Conservation (phyloP, 2,113 vertebrate species). For the Abramis brama region DNA sequence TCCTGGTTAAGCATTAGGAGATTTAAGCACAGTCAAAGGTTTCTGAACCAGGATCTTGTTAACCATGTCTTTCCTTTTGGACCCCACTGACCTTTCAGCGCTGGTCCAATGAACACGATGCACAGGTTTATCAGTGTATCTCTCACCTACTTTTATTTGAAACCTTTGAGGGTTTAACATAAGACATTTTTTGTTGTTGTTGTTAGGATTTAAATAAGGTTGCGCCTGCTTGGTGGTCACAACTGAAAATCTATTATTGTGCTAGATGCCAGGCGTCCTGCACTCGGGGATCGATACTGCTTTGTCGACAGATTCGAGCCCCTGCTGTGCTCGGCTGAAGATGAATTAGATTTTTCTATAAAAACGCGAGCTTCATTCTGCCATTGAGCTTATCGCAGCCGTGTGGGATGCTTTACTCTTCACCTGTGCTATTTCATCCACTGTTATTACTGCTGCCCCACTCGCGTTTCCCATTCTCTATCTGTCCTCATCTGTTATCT, state of each 20-base stretch:
- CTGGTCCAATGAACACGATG: background rate
- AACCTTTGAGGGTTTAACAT: constrained; percentile 20
- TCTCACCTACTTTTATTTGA: constrained; percentile 20
- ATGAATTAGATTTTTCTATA: constrained; percentile 50
- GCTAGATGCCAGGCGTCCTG: constrained; percentile 22
- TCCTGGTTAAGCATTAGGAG: constrained; percentile 25
- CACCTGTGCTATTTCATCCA: constrained; percentile 37
- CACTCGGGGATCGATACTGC: constrained; percentile 51
- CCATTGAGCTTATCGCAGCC: constrained; percentile 11
- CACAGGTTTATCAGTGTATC: background rate
- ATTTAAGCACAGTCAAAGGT: background rate
- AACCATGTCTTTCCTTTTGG: constrained; percentile 8
- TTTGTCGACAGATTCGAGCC: constrained; percentile 51
- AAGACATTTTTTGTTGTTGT: background rate
- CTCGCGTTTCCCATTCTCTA: background rate
- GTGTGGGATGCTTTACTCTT: constrained; percentile 4
- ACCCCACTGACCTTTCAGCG: background rate
- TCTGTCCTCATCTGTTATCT: constrained; percentile 19
- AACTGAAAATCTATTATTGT: constrained; percentile 49
- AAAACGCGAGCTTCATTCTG: constrained; percentile 22
- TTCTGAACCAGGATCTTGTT: constrained; percentile 47
- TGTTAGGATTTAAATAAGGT: constrained; percentile 42
- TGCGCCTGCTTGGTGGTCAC: constrained; percentile 37
- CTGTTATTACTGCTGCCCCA: constrained; percentile 7
- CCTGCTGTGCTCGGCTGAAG: constrained; percentile 36